These are phyloP conservation scores for Cyprinodon diabolis DNA, from an alignment of 2,797 vertebrate species.

Conservation along the genomic window DNA sequence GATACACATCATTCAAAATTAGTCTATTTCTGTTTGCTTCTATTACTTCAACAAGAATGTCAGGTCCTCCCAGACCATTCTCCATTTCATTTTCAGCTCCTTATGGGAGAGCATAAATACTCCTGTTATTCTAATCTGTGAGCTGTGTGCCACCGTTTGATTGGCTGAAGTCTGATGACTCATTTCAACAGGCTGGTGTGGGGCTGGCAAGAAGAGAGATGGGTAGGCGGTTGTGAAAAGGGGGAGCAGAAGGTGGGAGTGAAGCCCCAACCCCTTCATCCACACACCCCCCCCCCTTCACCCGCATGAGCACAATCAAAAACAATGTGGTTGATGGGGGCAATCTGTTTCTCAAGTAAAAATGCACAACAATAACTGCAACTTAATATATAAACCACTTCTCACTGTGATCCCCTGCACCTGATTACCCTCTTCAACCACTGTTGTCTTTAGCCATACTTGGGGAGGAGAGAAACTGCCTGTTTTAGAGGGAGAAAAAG, in stretches of 20 bases:
- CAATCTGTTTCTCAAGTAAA: constrained; percentile 24
- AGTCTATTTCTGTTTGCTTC: neutral
- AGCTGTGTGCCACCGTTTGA: constrained; percentile 61
- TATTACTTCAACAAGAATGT: constrained; percentile 34
- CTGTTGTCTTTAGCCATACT: constrained; percentile 59
- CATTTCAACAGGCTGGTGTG: constrained; percentile 79
- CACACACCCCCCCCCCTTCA: constrained; percentile 26
- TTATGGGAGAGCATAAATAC: constrained; percentile 66
- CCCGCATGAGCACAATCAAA: constrained; percentile 54
- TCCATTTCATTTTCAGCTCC: constrained; percentile 57
- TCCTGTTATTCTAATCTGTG: constrained; percentile 77
- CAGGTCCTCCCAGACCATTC: constrained; percentile 41
- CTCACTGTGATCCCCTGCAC: constrained; percentile 10
- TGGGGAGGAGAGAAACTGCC: constrained; percentile 63
- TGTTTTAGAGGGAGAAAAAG: constrained; percentile 42
- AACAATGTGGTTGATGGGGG: constrained; percentile 55
- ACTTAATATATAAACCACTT: constrained; percentile 44
- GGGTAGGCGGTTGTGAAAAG: constrained; percentile 58
- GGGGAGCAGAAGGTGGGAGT: constrained; percentile 68
- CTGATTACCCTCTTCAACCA: constrained; percentile 20
- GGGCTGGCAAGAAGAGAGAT: constrained; percentile 62
- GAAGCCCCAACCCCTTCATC: constrained; percentile 51
- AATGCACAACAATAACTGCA: constrained; percentile 53
- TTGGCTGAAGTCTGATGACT: constrained; percentile 82
- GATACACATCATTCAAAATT: neutral